Conservation (phyloP, 2,888 invertebrate genomes). For the Mesorhabditis spiculigera region DNA sequence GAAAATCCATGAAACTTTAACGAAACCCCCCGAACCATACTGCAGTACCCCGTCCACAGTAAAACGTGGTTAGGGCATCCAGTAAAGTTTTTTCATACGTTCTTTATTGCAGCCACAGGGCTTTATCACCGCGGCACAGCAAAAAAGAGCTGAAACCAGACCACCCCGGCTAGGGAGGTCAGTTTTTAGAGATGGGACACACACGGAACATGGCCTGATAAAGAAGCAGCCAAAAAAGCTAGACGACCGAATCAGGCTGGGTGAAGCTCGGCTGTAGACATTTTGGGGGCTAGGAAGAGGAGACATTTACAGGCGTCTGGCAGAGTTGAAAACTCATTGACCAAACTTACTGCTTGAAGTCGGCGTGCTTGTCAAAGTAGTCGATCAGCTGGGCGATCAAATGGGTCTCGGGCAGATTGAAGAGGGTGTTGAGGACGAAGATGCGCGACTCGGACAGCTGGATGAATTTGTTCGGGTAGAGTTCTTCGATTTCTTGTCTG, state of each 20-base stretch:
- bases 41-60: no score
- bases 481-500: constrained; percentile 87
- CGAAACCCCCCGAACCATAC: no score
- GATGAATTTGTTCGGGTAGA: constrained; percentile 96
- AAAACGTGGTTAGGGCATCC: no score
- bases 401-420: constrained; percentile 96
- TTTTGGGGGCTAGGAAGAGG: no score
- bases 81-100: background rate
- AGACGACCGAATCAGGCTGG: no score
- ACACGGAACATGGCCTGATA: background rate
- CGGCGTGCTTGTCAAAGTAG: constrained; percentile 74
- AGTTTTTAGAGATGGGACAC: background rate
- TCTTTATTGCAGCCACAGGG: background rate
- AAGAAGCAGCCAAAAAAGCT: no score
- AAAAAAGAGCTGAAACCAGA: background rate
- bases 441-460: constrained; percentile 88
- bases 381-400: constrained; percentile 90
- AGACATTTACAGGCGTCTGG: no score
- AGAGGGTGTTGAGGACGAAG: constrained; percentile 91
- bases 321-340: background rate
- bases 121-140: background rate
- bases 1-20: no score
- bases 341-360: constrained; percentile 30
- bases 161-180: background rate
- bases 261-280: no score